phyloP scores from a whole-genome alignment of 2,113 vertebrate genomes.

The Pavo muticus region DNA sequence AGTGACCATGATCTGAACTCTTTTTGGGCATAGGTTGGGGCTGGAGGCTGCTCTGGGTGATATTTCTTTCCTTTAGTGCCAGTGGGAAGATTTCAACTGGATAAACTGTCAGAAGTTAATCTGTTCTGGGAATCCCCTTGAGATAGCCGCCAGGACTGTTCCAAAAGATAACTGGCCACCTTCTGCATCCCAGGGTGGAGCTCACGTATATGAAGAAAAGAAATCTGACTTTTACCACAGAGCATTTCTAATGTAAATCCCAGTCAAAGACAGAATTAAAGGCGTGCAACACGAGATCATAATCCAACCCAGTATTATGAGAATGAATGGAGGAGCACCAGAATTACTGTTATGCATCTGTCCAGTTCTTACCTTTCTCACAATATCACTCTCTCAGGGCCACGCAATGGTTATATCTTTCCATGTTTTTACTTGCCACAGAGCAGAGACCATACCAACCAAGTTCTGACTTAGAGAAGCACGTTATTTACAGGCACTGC shows the following conservation, averaged over 20 bases:
- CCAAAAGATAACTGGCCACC: neutral
- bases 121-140: neutral
- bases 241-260: neutral
- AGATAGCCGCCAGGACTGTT: neutral
- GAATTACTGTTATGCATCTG: neutral
- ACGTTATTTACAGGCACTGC: neutral
- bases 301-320: neutral
- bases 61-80: neutral
- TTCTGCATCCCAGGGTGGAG: neutral
- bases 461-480: neutral
- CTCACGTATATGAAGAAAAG: neutral
- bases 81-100: neutral
- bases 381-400: neutral
- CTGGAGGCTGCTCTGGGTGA: neutral
- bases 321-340: neutral
- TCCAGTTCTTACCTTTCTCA: neutral
- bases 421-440: neutral
- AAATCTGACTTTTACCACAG: neutral
- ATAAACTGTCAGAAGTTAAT: neutral
- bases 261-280: neutral
- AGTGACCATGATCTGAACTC: neutral
- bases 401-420: neutral
- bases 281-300: neutral
- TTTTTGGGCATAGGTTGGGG: neutral
- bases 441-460: neutral